Conservation (phyloP, 2,113 vertebrate genomes). For the Sander lucioperca region DNA sequence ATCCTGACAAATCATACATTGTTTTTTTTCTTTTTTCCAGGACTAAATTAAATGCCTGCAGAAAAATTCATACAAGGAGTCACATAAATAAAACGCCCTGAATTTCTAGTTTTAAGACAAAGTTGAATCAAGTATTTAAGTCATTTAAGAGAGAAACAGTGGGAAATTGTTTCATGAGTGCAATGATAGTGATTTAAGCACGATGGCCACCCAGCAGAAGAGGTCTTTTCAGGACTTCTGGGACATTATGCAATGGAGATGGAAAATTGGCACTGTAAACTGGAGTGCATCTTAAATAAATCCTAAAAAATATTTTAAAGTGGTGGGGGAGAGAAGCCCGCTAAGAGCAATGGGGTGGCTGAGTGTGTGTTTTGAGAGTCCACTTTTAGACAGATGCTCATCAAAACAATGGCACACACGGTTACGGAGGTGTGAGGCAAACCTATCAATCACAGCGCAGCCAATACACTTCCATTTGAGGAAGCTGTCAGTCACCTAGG, state of each 20-base stretch:
- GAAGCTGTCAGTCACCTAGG: slow-evolving; percentile 70
- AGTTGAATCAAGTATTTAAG: background rate
- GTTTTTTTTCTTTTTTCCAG: slow-evolving; percentile 1
- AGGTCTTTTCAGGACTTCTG: slow-evolving; percentile 6
- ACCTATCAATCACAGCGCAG: slow-evolving; percentile 57
- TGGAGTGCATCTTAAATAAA: slow-evolving; percentile 47
- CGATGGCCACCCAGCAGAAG: background rate
- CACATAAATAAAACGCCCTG: background rate
- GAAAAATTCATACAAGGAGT: background rate
- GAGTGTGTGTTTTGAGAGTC: slow-evolving; percentile 54
- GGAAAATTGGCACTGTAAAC: slow-evolving; percentile 25
- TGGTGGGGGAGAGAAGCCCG: slow-evolving; percentile 17
- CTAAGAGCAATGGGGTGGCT: slow-evolving; percentile 50
- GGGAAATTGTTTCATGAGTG: background rate
- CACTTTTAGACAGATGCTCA: slow-evolving; percentile 69
- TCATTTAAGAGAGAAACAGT: background rate
- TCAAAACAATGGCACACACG: slow-evolving; percentile 63
- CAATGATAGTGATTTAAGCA: background rate
- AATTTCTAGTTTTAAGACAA: background rate
- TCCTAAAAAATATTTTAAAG: slow-evolving; percentile 31
- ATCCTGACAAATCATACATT: slow-evolving; percentile 33
- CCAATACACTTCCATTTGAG: slow-evolving; percentile 66
- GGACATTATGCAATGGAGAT: slow-evolving; percentile 30
- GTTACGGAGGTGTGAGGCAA: slow-evolving; percentile 56
- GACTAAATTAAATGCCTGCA: background rate